These are phyloP conservation scores for Ceyx melanurus DNA, from an alignment of 2,113 vertebrate genomes.

Conservation along the genomic window DNA sequence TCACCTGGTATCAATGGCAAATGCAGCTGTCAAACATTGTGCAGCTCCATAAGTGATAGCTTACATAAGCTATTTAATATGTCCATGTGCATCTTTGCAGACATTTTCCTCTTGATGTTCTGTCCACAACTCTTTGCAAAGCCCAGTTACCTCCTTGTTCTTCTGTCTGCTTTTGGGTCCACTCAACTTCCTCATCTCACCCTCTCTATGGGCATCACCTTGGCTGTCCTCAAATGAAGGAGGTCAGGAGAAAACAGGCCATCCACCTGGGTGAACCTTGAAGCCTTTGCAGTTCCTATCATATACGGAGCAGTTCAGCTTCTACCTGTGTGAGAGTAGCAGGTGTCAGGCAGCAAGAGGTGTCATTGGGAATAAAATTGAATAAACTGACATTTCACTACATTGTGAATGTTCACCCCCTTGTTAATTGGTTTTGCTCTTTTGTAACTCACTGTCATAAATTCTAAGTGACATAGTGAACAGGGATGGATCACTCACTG, in stretches of 20 bases:
- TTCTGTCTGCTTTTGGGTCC: neutral
- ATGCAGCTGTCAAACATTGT: neutral
- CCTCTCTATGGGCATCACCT: neutral
- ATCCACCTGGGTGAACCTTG: neutral
- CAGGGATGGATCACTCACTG: neutral
- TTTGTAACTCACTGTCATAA: neutral
- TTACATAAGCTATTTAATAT: neutral
- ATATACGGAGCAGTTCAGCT: neutral
- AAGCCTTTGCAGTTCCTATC: neutral
- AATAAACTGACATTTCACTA: neutral
- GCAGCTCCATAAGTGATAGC: neutral
- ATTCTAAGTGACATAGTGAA: neutral
- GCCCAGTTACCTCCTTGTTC: neutral
- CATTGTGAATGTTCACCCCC: neutral
- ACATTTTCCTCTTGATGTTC: neutral
- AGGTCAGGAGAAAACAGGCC: neutral
- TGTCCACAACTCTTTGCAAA: neutral
- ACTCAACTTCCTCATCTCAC: neutral
- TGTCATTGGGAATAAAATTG: neutral
- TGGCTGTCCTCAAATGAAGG: neutral
- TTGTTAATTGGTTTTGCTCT: neutral
- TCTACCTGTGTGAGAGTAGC: neutral
- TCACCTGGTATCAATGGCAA: neutral
- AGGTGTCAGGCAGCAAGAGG: neutral
- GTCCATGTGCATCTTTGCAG: neutral